Conservation (phyloP, 2,113 vertebrate species). For the Ochotona princeps region DNA sequence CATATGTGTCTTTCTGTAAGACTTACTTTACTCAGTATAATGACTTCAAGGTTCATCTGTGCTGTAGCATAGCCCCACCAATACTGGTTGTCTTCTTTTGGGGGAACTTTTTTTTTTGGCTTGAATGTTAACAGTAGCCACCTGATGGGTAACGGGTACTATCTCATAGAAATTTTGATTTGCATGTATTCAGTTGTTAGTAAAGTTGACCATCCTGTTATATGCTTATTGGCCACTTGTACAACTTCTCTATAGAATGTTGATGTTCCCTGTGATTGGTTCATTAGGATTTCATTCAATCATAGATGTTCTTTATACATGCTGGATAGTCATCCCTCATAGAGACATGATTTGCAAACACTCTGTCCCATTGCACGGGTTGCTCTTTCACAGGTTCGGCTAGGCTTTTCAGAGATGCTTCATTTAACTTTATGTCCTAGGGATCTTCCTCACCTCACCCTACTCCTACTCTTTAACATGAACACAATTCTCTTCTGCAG, state of each 20-base stretch:
- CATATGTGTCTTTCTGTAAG: neutral
- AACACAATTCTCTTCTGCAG: neutral
- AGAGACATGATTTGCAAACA: neutral
- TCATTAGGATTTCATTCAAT: neutral
- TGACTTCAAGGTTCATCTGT: neutral
- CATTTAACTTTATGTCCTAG: neutral
- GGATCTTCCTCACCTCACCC: neutral
- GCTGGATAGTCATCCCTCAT: neutral
- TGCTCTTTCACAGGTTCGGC: neutral
- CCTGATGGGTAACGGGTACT: neutral
- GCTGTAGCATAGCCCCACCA: neutral
- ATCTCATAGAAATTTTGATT: neutral
- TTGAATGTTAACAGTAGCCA: neutral
- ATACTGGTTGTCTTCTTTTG: no score
- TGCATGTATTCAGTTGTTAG: neutral
- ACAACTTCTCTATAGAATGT: neutral
- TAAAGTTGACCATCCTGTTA: neutral
- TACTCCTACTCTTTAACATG: neutral
- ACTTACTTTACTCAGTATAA: neutral
- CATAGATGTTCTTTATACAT: neutral
- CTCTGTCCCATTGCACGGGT: neutral
- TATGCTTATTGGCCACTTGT: neutral
- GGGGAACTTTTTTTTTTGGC: neutral
- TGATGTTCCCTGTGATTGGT: neutral
- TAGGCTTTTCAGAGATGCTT: neutral